Percentiles rank a stretch among this genome's conserved stretches.
Evolutionary conservation across 2,888 invertebrate species (phyloP).

Genomic region (Agrochola circellaris): DNA sequence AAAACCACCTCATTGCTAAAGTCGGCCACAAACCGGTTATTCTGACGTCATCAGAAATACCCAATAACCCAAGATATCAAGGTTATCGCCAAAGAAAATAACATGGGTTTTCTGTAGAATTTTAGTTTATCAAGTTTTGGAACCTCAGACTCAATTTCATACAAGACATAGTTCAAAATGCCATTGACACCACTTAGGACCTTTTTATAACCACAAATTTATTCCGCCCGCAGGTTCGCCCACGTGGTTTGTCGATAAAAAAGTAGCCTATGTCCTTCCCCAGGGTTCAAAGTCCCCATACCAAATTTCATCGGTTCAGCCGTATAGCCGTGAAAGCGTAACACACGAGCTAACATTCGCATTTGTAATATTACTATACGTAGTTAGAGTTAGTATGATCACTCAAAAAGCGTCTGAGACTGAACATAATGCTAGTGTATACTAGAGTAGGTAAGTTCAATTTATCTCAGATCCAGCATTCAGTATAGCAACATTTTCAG

Average conservation of each 20-base stretch:
- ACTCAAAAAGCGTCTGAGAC: background rate
- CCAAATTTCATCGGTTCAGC: too few relatives aligned
- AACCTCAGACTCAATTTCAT: background rate
- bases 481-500: background rate
- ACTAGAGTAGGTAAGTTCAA: background rate
- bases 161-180: background rate
- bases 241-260: too few relatives aligned
- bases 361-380: too few relatives aligned
- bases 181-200: background rate
- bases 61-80: constrained; percentile 14
- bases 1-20: background rate
- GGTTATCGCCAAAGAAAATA: background rate
- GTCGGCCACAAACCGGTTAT: constrained; percentile 24
- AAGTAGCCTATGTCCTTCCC: too few relatives aligned
- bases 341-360: too few relatives aligned
- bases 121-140: background rate
- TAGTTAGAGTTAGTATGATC: too few relatives aligned
- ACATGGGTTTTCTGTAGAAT: background rate
- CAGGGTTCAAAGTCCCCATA: too few relatives aligned
- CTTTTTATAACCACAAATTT: background rate
- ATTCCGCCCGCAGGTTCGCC: too few relatives aligned
- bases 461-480: background rate
- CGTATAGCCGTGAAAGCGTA: too few relatives aligned
- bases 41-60: constrained; percentile 55
- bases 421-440: background rate